Percentiles rank a stretch among this genome's conserved stretches.
These are phyloP conservation scores for Leptinotarsa undecemlineata DNA, from an alignment of 1,140 invertebrate species.

Conservation along the genomic window DNA sequence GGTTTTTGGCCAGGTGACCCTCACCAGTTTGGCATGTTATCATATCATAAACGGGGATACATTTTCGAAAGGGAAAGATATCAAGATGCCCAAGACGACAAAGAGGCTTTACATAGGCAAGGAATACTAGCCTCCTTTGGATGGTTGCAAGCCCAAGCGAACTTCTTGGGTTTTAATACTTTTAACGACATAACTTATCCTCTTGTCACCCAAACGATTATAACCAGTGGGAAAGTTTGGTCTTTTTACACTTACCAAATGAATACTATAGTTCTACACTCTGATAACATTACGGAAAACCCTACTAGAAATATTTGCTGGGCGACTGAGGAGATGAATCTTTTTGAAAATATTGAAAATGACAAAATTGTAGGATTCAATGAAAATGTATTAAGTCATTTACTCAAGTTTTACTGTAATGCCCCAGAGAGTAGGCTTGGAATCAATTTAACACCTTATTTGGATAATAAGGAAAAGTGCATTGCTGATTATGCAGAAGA, in stretches of 20 bases:
- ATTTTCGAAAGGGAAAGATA: slow-evolving; percentile 53
- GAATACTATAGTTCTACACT: slow-evolving; percentile 76
- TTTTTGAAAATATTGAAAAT: slow-evolving; percentile 76
- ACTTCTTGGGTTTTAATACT: slow-evolving; percentile 82
- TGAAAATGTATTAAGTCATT: slow-evolving; percentile 72
- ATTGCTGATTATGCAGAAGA: slow-evolving; percentile 69
- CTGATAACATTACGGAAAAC: slow-evolving; percentile 66
- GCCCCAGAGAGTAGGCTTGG: slow-evolving; percentile 64
- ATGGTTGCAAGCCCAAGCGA: slow-evolving; percentile 80
- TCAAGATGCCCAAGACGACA: slow-evolving; percentile 59
- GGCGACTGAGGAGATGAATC: slow-evolving; percentile 68
- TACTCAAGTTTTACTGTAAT: slow-evolving; percentile 79
- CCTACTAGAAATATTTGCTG: slow-evolving; percentile 79
- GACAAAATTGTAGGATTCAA: slow-evolving; percentile 79
- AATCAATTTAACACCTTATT: slow-evolving; percentile 74
- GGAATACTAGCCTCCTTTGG: slow-evolving; percentile 77
- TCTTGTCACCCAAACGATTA: slow-evolving; percentile 78
- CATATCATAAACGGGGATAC: slow-evolving; percentile 68
- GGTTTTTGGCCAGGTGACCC: slow-evolving; percentile 80
- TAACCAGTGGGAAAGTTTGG: slow-evolving; percentile 83
- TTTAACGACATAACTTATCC: slow-evolving; percentile 88
- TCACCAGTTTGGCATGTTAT: slow-evolving; percentile 75
- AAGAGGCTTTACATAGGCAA: slow-evolving; percentile 70
- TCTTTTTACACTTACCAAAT: slow-evolving; percentile 87
- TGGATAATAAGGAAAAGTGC: slow-evolving; percentile 63